A percentile compares a stretch with the other conserved stretches of the same genome.
Conservation (phyloP, 2,888 invertebrate genomes). For the Meganola albula region DNA sequence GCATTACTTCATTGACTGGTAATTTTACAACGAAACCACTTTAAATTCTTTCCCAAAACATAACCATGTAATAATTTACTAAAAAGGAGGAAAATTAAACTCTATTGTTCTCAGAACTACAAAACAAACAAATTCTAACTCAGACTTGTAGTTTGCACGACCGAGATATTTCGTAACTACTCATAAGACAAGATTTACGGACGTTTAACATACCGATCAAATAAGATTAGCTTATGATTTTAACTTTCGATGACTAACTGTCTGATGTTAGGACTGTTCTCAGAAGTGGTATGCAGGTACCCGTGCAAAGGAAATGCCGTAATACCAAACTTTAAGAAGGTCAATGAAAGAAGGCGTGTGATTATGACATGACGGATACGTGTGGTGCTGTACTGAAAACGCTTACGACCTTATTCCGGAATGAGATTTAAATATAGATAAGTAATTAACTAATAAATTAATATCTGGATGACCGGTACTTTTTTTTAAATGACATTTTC, state of each 20-base stretch:
- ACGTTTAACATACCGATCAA: slow-evolving; percentile 28
- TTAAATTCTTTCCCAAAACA: no score
- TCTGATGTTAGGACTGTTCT: slow-evolving; percentile 43
- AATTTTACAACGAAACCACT: neutral
- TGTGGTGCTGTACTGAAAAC: no score
- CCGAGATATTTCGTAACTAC: slow-evolving; percentile 5
- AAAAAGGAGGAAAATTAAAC: slow-evolving; percentile 19
- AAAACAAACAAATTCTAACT: slow-evolving; percentile 15
- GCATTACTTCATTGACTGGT: no score
- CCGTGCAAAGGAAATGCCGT: slow-evolving; percentile 50
- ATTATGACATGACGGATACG: no score
- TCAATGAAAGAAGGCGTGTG: no score
- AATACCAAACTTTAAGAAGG: neutral
- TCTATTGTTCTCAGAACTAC: slow-evolving; percentile 22
- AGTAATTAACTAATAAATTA: no score
- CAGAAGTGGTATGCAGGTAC: slow-evolving; percentile 45
- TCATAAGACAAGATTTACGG: slow-evolving; percentile 16
- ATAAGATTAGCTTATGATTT: slow-evolving; percentile 40
- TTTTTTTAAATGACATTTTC: no score
- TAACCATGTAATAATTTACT: neutral
- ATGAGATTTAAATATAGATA: no score
- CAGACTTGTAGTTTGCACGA: neutral
- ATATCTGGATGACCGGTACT: no score
- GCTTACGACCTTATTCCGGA: no score
- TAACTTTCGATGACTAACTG: slow-evolving; percentile 51